These are phyloP conservation scores for Phortica okadai DNA, from an alignment of 2,888 invertebrate genomes.

Conservation along the genomic window DNA sequence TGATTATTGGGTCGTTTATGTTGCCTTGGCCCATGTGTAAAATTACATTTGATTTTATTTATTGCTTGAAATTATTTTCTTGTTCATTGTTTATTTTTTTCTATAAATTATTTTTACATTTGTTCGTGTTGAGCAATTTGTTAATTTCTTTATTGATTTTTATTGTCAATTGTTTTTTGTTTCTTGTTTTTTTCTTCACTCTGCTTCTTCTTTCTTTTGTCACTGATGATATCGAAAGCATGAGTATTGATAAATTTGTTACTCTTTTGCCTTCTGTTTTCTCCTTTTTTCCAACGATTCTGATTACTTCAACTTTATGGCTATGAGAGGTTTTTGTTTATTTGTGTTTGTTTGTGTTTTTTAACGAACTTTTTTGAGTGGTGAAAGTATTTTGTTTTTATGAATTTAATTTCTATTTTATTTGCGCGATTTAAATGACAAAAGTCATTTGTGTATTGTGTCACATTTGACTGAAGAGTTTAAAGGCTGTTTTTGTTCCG, in stretches of 20 bases:
- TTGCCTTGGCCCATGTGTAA: constrained; percentile 1
- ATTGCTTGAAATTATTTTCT: not conserved
- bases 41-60: not conserved
- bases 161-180: constrained; percentile 57
- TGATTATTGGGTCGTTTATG: not conserved
- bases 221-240: constrained; percentile 45
- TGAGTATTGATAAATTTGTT: constrained; percentile 33
- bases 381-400: constrained; percentile 39
- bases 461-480: constrained; percentile 50
- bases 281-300: constrained; percentile 53
- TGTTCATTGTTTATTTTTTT: constrained; percentile 33
- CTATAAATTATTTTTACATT: constrained; percentile 16
- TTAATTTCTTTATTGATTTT: constrained; percentile 71
- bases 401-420: constrained; percentile 51
- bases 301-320: constrained; percentile 30
- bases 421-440: constrained; percentile 30
- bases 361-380: constrained; percentile 23
- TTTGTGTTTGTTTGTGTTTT: constrained; percentile 18
- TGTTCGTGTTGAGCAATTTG: constrained; percentile 55
- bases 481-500: not conserved
- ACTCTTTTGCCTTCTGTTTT: constrained; percentile 50
- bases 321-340: not conserved
- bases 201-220: constrained; percentile 26
- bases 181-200: not conserved
- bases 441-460: not conserved